These are phyloP conservation scores for Cetonia aurata DNA, from an alignment of 2,888 invertebrate genomes.

Conservation along the genomic window DNA sequence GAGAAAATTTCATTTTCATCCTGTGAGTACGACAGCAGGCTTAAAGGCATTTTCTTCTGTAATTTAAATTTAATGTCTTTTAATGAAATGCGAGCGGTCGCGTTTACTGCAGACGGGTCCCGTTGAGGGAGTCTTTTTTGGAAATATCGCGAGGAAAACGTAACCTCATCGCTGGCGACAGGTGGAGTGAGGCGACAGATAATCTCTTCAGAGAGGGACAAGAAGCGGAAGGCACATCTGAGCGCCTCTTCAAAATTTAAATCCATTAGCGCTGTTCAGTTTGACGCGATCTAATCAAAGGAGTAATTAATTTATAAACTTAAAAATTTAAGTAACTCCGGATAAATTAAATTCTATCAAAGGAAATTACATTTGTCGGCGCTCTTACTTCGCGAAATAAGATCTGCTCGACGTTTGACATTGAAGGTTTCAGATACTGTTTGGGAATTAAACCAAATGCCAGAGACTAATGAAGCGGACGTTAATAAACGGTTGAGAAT, in stretches of 20 bases:
- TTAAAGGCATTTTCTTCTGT: constrained; percentile 21
- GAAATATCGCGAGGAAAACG: constrained; percentile 17
- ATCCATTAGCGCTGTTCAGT: constrained; percentile 29
- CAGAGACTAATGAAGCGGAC: no score
- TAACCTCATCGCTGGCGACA: constrained; percentile 22
- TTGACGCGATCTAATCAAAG: constrained; percentile 10
- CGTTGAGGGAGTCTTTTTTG: constrained; percentile 17
- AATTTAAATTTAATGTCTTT: constrained; percentile 45
- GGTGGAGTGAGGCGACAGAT: constrained; percentile 20
- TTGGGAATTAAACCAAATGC: no score
- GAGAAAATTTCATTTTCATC: constrained; percentile 30
- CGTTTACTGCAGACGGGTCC: constrained; percentile 22
- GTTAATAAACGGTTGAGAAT: no score
- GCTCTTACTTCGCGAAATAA: no score
- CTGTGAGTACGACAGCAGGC: constrained; percentile 7
- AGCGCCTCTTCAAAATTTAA: constrained; percentile 31
- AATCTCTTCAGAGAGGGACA: constrained; percentile 14
- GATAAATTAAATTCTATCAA: background rate
- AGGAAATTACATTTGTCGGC: background rate
- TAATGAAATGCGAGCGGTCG: constrained; percentile 43
- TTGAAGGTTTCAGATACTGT: no score
- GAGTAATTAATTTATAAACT: constrained; percentile 17
- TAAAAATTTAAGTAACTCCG: constrained; percentile 3
- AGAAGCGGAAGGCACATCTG: constrained; percentile 1
- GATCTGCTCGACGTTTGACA: no score